Percentiles rank a stretch among this genome's conserved stretches.
Evolutionary conservation across 2,888 invertebrate genomes (phyloP).

Genomic region (Polymixis lichenea): DNA sequence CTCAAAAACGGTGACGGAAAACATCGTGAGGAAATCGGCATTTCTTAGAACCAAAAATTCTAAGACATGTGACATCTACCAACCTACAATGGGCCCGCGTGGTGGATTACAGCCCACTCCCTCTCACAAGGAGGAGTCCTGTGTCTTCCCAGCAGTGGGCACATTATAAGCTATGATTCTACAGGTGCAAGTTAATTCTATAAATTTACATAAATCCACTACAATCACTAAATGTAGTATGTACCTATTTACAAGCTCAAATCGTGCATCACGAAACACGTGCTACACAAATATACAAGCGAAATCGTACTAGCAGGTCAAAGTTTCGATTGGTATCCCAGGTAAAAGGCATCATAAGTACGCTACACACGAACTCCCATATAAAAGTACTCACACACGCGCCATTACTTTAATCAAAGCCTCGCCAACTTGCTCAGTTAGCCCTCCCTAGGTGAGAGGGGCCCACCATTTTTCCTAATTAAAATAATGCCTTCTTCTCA

Average conservation of each 20-base stretch:
- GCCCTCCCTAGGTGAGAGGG: constrained; percentile 76
- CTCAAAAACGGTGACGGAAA: too few relatives aligned
- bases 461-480: constrained; percentile 87
- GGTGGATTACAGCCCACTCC: too few relatives aligned
- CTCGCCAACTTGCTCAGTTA: constrained; percentile 73
- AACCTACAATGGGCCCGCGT: too few relatives aligned
- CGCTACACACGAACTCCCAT: constrained; percentile 45
- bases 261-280: background rate
- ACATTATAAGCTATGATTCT: too few relatives aligned
- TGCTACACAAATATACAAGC: background rate
- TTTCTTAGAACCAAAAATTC: too few relatives aligned
- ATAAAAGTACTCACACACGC: constrained; percentile 60
- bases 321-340: constrained; percentile 44
- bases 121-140: too few relatives aligned
- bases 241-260: background rate
- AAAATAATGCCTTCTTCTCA: constrained; percentile 88
- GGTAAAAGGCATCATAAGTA: constrained; percentile 49
- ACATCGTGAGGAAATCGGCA: too few relatives aligned
- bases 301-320: constrained; percentile 29
- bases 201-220: background rate
- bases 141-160: too few relatives aligned
- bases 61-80: too few relatives aligned
- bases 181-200: too few relatives aligned
- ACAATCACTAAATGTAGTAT: background rate
- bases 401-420: constrained; percentile 74